Evolutionary conservation across 2,797 vertebrate species (phyloP).

Genomic region (Hippocampus kuda): DNA sequence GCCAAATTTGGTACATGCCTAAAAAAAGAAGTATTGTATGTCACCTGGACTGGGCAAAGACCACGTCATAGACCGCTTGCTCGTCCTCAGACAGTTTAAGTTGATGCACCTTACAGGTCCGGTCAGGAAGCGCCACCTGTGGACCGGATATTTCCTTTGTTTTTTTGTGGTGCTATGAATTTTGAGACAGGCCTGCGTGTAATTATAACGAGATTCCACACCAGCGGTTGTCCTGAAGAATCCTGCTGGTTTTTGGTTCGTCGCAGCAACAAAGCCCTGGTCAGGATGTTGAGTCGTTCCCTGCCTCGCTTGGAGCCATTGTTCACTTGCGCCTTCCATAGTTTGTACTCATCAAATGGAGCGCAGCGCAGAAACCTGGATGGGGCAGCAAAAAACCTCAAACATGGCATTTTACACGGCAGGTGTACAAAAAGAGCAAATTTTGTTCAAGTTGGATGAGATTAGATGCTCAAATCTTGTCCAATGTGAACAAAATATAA

Average conservation of each 20-base stretch:
- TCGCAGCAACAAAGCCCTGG: conserved; percentile 78
- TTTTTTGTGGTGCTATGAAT: background rate
- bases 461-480: background rate
- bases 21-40: background rate
- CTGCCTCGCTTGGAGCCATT: conserved; percentile 84
- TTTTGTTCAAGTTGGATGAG: background rate
- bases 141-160: background rate
- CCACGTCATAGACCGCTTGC: conserved; percentile 78
- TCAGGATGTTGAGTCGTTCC: conserved; percentile 86
- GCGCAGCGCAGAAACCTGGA: conserved; percentile 85
- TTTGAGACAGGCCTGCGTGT: background rate
- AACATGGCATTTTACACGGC: background rate
- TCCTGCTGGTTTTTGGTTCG: conserved; percentile 84
- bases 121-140: conserved; percentile 79
- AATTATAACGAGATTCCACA: conserved; percentile 25
- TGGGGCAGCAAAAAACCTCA: background rate
- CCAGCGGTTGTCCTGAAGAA: conserved; percentile 78
- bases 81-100: conserved; percentile 82
- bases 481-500: no score
- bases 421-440: no score
- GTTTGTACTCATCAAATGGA: conserved; percentile 86
- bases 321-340: conserved; percentile 94
- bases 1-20: no score
- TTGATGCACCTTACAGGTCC: conserved; percentile 67
- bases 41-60: conserved; percentile 86